A percentile compares a stretch with the other conserved stretches of the same genome.
phyloP scores from a whole-genome alignment of 2,113 vertebrate genomes.

The Brevimyrus niger region DNA sequence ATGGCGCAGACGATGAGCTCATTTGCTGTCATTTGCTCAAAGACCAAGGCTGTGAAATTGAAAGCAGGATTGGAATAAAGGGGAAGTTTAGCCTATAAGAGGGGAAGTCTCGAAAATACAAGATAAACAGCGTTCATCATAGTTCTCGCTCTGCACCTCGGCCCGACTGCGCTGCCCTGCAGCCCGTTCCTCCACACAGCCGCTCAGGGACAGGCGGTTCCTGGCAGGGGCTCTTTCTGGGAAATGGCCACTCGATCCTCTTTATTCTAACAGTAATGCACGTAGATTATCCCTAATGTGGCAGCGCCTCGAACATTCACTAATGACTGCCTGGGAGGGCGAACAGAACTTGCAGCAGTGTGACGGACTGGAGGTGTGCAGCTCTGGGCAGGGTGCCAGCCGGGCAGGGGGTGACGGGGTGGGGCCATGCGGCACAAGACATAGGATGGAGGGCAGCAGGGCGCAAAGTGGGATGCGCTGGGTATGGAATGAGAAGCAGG shows the following conservation, averaged over 20 bases:
- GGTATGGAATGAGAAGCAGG: background rate
- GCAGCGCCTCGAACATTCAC: background rate
- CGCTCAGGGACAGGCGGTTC: background rate
- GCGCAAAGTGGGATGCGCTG: background rate
- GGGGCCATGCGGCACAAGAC: background rate
- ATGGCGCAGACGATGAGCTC: background rate
- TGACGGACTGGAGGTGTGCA: background rate
- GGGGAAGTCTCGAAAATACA: background rate
- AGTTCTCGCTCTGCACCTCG: background rate
- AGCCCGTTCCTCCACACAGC: background rate
- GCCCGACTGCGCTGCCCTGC: background rate
- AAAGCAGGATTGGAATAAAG: background rate
- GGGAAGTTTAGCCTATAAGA: background rate
- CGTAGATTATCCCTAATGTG: constrained; percentile 23
- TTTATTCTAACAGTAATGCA: constrained; percentile 23
- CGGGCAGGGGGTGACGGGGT: background rate
- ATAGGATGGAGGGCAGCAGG: background rate
- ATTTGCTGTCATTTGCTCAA: background rate
- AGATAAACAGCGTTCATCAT: background rate
- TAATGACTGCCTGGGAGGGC: constrained; percentile 7
- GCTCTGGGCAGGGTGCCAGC: background rate
- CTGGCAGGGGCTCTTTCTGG: constrained; percentile 14
- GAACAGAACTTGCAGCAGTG: background rate
- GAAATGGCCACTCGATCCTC: constrained; percentile 27
- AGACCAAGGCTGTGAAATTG: background rate